Evolutionary conservation across 1,140 invertebrate species (phyloP).

Genomic region (Xylocopa sonorina): DNA sequence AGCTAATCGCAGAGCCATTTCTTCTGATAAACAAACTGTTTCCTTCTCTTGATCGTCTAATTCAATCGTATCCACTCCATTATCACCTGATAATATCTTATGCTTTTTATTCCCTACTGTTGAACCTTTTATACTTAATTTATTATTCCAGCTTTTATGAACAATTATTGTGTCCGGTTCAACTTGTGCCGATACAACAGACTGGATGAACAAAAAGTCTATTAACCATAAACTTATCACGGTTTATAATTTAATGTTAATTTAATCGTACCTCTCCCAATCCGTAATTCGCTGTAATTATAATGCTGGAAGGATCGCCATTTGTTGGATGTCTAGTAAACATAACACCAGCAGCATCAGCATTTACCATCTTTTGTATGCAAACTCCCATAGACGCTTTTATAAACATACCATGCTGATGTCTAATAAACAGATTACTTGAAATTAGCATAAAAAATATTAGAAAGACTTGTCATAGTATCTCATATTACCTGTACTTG

Average conservation of each 20-base stretch:
- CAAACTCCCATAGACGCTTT: slow-evolving; percentile 89
- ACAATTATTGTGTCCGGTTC: slow-evolving; percentile 89
- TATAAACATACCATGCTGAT: slow-evolving; percentile 86
- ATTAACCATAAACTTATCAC: neutral
- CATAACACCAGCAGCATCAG: slow-evolving; percentile 89
- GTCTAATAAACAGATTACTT: slow-evolving; percentile 63
- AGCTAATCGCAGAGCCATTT: slow-evolving; percentile 82
- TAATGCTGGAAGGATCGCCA: slow-evolving; percentile 85
- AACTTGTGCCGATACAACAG: slow-evolving; percentile 88
- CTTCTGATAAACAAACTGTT: slow-evolving; percentile 82
- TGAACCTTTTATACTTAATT: slow-evolving; percentile 80
- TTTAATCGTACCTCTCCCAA: slow-evolving; percentile 86
- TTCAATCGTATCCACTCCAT: slow-evolving; percentile 70
- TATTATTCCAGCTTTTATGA: slow-evolving; percentile 79
- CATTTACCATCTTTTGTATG: slow-evolving; percentile 88
- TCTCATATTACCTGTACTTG: slow-evolving; percentile 83
- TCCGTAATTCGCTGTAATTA: slow-evolving; percentile 91
- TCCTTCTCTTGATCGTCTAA: slow-evolving; percentile 76
- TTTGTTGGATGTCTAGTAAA: slow-evolving; percentile 90
- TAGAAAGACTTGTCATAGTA: neutral
- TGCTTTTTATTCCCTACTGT: slow-evolving; percentile 84
- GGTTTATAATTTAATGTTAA: neutral
- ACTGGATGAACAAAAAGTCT: slow-evolving; percentile 80
- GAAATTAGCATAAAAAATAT: neutral
- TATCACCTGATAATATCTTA: slow-evolving; percentile 78